phyloP scores from a whole-genome alignment of 1,140 invertebrate species.

The Musca vetustissima region DNA sequence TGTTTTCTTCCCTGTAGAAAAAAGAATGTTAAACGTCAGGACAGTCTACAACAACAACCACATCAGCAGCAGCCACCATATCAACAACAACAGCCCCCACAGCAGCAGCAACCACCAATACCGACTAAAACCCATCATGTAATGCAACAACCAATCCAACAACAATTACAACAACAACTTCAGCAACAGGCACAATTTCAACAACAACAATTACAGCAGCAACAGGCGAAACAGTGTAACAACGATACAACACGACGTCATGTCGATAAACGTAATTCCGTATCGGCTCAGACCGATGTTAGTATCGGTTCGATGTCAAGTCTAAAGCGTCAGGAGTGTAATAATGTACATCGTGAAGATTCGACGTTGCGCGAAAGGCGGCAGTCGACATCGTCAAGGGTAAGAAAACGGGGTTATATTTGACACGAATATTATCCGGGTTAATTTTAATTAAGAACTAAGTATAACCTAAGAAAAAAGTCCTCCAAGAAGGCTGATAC shows the following conservation, averaged over 20 bases:
- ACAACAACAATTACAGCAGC: constrained; percentile 41
- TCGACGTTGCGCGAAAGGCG: constrained; percentile 41
- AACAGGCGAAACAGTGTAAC: constrained; percentile 35
- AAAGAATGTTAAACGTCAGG: constrained; percentile 27
- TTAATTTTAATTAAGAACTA: too few relatives aligned
- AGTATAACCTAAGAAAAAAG: too few relatives aligned
- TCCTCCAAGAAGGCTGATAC: too few relatives aligned
- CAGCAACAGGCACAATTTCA: constrained; percentile 36
- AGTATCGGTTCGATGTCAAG: constrained; percentile 44
- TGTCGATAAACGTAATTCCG: constrained; percentile 49
- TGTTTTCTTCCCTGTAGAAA: constrained; percentile 4
- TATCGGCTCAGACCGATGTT: constrained; percentile 51
- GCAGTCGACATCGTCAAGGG: constrained; percentile 42
- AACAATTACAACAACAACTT: constrained; percentile 41
- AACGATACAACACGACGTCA: constrained; percentile 16
- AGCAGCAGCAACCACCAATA: constrained; percentile 39
- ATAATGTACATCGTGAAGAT: constrained; percentile 38
- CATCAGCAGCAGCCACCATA: background rate
- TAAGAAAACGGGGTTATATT: too few relatives aligned
- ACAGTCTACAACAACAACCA: background rate
- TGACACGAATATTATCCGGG: too few relatives aligned
- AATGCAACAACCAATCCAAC: constrained; percentile 48
- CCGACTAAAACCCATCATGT: constrained; percentile 42
- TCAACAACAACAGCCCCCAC: background rate
- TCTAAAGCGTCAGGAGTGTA: constrained; percentile 34